phyloP scores from a whole-genome alignment of 2,888 invertebrate genomes.

The Gandaritis pyraliata region DNA sequence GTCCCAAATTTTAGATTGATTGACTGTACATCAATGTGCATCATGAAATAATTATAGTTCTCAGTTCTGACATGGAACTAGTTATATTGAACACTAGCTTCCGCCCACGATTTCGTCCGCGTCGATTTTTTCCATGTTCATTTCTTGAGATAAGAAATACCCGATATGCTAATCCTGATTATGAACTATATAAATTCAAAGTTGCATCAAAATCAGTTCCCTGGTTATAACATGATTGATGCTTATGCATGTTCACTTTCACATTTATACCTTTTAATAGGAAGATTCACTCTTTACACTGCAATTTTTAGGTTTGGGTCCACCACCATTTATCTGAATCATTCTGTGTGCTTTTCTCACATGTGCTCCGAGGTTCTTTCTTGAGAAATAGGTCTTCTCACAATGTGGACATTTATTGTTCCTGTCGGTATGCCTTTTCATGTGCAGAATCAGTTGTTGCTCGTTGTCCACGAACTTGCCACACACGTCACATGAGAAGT shows the following conservation, averaged over 20 bases:
- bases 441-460: constrained; percentile 58
- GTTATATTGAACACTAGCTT: not conserved
- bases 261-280: no score
- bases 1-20: no score
- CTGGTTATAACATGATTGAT: no score
- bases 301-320: not conserved
- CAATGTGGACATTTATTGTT: constrained; percentile 62
- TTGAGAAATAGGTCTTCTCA: constrained; percentile 55
- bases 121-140: no score
- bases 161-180: no score
- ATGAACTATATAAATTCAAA: no score
- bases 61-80: not conserved
- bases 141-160: no score
- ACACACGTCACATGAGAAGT: constrained; percentile 61
- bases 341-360: constrained; percentile 38
- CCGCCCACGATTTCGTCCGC: no score
- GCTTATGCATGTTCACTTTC: no score
- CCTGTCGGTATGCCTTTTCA: constrained; percentile 62
- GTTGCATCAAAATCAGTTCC: no score
- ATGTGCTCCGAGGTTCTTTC: constrained; percentile 43
- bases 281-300: constrained; percentile 6
- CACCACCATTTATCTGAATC: constrained; percentile 4
- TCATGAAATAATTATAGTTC: no score
- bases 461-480: constrained; percentile 61
- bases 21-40: no score